phyloP scores from a whole-genome alignment of 2,113 vertebrate genomes.

The Scomber colias region DNA sequence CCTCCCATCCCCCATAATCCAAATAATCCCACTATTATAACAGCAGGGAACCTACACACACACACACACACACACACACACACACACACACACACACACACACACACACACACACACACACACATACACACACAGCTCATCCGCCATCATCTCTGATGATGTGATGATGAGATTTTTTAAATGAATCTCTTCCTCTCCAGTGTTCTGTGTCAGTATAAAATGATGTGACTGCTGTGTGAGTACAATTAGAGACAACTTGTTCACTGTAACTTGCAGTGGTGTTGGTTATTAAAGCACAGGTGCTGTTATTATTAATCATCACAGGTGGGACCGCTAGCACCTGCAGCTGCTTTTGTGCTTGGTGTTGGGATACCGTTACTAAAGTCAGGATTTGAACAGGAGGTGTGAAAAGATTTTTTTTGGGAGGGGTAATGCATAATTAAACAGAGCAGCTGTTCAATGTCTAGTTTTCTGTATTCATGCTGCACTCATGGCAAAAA shows the following conservation, averaged over 20 bases:
- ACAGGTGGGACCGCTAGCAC: constrained; percentile 1
- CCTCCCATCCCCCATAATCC: not conserved
- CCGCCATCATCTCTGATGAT: no score
- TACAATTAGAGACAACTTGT: not conserved
- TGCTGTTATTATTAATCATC: constrained; percentile 2
- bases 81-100: no score
- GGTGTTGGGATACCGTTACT: no score
- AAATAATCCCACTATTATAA: constrained; percentile 24
- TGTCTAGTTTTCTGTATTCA: no score
- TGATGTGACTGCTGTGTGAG: no score
- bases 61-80: no score
- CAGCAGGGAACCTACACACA: not conserved
- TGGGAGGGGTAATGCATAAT: not conserved
- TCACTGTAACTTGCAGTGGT: not conserved
- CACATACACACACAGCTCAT: not conserved
- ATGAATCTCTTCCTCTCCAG: no score
- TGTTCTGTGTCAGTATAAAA: no score
- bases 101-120: not conserved
- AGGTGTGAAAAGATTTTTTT: constrained; percentile 12
- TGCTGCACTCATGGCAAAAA: no score
- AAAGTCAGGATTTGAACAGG: not conserved
- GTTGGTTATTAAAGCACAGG: not conserved
- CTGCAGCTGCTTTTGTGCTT: constrained; percentile 1
- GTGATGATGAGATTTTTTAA: no score
- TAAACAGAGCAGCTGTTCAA: not conserved